phyloP scores from a whole-genome alignment of 2,113 vertebrate genomes.

The Rhizomys pruinosus region DNA sequence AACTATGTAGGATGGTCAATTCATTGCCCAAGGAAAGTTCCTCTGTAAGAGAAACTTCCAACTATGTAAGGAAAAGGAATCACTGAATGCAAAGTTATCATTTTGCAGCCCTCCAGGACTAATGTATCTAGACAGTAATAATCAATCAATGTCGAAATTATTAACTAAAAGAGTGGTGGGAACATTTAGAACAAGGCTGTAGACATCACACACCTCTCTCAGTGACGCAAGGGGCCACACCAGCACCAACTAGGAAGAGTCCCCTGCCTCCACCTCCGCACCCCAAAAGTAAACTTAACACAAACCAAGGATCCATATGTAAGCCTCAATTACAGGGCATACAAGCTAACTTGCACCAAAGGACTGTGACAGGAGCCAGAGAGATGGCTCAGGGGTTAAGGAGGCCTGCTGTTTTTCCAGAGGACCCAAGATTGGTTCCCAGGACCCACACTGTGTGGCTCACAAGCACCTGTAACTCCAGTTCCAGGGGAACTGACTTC shows the following conservation, averaged over 20 bases:
- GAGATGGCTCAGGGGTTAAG: too few species aligned
- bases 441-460: too few species aligned
- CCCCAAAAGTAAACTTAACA: neutral
- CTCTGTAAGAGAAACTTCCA: neutral
- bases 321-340: too few species aligned
- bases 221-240: fast-evolving
- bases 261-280: fast-evolving
- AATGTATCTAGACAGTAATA: neutral
- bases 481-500: too few species aligned
- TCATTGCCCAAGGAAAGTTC: neutral
- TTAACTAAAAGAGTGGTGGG: neutral
- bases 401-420: too few species aligned
- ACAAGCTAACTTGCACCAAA: too few species aligned
- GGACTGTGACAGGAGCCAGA: too few species aligned
- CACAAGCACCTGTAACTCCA: too few species aligned
- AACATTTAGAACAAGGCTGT: neutral
- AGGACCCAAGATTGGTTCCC: too few species aligned
- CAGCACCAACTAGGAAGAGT: neutral
- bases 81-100: neutral
- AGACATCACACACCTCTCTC: too few species aligned
- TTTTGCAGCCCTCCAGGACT: neutral
- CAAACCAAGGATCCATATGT: neutral
- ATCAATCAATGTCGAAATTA: neutral
- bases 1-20: neutral
- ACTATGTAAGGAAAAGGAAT: neutral